These are phyloP conservation scores for Microctenopoma lineatum DNA, from an alignment of 2,797 vertebrate genomes.

Conservation along the genomic window DNA sequence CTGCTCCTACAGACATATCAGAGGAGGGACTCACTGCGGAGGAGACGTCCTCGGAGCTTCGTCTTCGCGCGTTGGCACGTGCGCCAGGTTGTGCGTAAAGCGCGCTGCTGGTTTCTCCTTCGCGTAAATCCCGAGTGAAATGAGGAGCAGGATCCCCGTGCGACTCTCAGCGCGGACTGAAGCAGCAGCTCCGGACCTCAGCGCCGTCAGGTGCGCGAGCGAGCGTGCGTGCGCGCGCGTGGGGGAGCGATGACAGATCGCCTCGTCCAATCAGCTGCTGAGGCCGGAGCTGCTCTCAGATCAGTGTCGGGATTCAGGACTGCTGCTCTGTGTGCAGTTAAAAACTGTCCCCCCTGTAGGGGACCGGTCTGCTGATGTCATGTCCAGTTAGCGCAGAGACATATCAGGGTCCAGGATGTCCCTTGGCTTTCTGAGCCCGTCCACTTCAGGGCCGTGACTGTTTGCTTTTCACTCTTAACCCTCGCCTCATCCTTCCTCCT, in stretches of 20 bases:
- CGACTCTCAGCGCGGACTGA: conserved; percentile 2
- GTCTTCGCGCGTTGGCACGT: background rate
- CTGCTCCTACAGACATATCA: too few species aligned
- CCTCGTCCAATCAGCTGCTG: conserved; percentile 36
- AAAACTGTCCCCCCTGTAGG: too few species aligned
- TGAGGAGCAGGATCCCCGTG: background rate
- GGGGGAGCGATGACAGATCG: background rate
- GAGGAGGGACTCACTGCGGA: conserved; percentile 22
- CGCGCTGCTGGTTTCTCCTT: background rate
- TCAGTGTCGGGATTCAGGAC: background rate
- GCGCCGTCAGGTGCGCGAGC: conserved; percentile 2
- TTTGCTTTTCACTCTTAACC: too few species aligned
- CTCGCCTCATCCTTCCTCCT: too few species aligned
- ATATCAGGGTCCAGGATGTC: too few species aligned
- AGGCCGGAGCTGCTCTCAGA: background rate
- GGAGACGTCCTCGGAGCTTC: background rate
- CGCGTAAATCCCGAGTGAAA: background rate
- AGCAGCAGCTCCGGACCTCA: background rate
- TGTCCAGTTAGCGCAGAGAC: too few species aligned
- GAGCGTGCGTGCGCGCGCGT: conserved; percentile 14
- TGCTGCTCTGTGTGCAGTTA: too few species aligned
- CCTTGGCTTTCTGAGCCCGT: too few species aligned
- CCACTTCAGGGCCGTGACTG: too few species aligned
- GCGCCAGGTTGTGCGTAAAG: conserved; percentile 28
- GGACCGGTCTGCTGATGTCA: too few species aligned